Evolutionary conservation across 2,797 vertebrate genomes (phyloP).

Genomic region (Scyliorhinus canicula): DNA sequence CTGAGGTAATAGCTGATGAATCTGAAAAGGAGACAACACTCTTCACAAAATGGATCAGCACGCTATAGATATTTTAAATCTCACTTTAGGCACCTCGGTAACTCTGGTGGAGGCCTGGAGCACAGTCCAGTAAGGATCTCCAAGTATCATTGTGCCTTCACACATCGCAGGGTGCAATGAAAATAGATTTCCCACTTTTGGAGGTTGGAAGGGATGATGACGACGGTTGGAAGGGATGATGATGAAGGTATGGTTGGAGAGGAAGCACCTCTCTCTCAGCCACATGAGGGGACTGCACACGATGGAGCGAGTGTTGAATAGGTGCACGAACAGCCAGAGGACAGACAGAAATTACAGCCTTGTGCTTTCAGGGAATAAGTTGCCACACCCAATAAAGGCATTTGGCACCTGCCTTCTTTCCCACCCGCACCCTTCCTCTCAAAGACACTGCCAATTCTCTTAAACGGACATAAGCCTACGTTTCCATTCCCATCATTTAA

Average conservation of each 20-base stretch:
- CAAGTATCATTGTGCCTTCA: background rate
- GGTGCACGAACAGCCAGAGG: background rate
- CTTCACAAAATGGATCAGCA: too few species aligned
- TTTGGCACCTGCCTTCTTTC: too few species aligned
- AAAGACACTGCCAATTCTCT: too few species aligned
- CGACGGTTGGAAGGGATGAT: background rate
- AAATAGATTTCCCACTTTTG: background rate
- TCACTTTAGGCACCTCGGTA: too few species aligned
- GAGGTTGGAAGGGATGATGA: too few species aligned
- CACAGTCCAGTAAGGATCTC: background rate
- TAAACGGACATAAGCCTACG: background rate
- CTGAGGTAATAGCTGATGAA: background rate
- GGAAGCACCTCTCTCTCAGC: background rate
- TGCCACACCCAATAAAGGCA: background rate
- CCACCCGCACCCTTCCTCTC: too few species aligned
- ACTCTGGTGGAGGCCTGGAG: background rate
- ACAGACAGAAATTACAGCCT: background rate
- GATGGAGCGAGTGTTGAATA: background rate
- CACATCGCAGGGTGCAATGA: background rate
- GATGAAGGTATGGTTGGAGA: background rate
- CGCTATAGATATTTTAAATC: too few species aligned
- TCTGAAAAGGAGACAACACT: background rate
- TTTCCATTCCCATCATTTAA: background rate
- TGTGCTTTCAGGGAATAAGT: background rate
- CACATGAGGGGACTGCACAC: background rate